phyloP scores from a whole-genome alignment of 2,113 vertebrate species.

The Dinomys branickii region DNA sequence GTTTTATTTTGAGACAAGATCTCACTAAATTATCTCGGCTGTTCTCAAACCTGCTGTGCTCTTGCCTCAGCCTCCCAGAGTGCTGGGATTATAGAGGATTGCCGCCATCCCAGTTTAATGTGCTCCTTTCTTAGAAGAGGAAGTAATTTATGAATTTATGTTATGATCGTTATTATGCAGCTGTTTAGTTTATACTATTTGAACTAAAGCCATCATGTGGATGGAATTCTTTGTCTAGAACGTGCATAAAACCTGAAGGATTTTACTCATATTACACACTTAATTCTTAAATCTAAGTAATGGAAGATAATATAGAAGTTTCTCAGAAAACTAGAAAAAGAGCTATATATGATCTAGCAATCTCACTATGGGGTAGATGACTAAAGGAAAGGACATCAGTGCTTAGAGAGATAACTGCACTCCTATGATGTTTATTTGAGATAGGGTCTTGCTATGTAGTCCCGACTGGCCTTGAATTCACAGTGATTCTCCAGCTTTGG shows the following conservation, averaged over 20 bases:
- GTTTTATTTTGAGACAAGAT: not conserved
- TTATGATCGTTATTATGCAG: not conserved
- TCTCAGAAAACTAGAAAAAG: not conserved
- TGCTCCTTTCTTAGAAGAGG: not conserved
- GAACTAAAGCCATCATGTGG: not conserved
- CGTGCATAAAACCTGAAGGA: not conserved
- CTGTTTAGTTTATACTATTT: slow-evolving; percentile 35
- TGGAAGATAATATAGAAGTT: not conserved
- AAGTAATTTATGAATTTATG: not conserved
- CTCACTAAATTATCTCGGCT: not conserved
- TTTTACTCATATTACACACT: slow-evolving; percentile 45
- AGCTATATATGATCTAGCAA: not conserved
- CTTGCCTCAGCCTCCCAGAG: not conserved
- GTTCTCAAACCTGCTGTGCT: not conserved
- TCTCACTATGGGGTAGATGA: too few species aligned
- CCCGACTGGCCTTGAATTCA: not conserved
- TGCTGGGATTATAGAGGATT: not conserved
- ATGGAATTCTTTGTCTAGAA: slow-evolving; percentile 47
- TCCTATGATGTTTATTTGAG: not conserved
- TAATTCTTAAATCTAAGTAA: slow-evolving; percentile 51
- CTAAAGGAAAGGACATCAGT: not conserved
- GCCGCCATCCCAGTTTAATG: not conserved
- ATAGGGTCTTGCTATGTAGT: not conserved
- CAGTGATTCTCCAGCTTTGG: not conserved
- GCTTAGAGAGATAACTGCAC: not conserved